A percentile compares a stretch with the other conserved stretches of the same genome.
phyloP scores from a whole-genome alignment of 2,113 vertebrate species.

The Herpetotheres cachinnans region DNA sequence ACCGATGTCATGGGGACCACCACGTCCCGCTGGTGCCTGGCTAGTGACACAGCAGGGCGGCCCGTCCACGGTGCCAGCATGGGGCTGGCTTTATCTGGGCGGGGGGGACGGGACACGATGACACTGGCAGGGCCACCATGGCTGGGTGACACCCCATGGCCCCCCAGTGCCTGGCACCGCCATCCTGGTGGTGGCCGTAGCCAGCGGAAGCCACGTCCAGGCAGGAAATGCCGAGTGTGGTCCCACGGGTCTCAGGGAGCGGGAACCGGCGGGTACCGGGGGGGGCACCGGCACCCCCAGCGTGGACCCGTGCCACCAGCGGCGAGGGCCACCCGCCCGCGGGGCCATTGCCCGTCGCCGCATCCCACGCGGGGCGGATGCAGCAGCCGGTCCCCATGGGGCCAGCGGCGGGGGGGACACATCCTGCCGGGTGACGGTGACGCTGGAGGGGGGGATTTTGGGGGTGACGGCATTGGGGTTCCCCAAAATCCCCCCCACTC shows the following conservation, averaged over 20 bases:
- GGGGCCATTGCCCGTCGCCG: neutral
- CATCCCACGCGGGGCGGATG: neutral
- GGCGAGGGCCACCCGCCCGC: neutral
- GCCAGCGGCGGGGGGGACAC: neutral
- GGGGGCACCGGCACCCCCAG: neutral
- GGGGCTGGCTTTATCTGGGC: neutral
- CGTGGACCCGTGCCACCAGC: neutral
- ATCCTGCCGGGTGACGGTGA: neutral
- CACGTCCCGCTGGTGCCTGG: neutral
- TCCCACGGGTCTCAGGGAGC: neutral
- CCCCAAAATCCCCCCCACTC: neutral
- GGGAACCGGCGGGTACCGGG: neutral
- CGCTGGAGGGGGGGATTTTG: neutral
- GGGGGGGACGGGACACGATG: neutral
- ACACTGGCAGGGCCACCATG: neutral
- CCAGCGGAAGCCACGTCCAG: neutral
- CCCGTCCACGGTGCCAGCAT: neutral
- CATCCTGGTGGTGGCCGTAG: neutral
- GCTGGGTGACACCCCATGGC: neutral
- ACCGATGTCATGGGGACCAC: neutral
- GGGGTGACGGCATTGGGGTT: neutral
- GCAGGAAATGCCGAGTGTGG: slow-evolving; percentile 5
- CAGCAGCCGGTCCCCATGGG: neutral
- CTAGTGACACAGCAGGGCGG: too few species aligned
- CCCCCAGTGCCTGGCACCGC: neutral